Evolutionary conservation across 2,797 vertebrate species (phyloP).

Genomic region (Rhinophrynus dorsalis): DNA sequence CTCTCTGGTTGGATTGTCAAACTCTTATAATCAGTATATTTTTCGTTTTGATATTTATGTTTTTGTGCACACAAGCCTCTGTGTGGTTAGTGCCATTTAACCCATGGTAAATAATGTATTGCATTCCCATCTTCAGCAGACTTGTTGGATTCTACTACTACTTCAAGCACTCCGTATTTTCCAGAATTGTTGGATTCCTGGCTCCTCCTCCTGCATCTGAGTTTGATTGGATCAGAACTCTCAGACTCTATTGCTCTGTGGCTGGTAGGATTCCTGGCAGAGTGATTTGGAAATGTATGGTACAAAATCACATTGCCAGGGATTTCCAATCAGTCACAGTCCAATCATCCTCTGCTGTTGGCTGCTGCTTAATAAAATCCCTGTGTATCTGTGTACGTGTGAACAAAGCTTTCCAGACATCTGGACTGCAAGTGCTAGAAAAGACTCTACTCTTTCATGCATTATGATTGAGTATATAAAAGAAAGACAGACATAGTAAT

Average conservation of each 20-base stretch:
- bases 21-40: not conserved
- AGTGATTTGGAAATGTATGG: conserved; percentile 85
- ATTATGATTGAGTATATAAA: no score
- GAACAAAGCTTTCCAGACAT: conserved; percentile 11
- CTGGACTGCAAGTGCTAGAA: conserved; percentile 1
- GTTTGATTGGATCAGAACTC: not conserved
- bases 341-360: conserved; percentile 34
- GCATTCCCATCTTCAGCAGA: no score
- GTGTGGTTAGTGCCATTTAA: no score
- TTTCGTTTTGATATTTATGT: no score
- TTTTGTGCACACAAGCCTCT: no score
- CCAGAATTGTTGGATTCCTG: no score
- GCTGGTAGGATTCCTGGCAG: conserved; percentile 94
- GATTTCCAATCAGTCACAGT: conserved; percentile 92
- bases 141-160: no score
- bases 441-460: not conserved
- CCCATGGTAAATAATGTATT: no score
- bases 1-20: not conserved
- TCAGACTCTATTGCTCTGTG: conserved; percentile 43
- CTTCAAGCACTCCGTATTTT: no score
- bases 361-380: not conserved
- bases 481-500: no score
- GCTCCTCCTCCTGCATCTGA: no score
- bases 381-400: not conserved
- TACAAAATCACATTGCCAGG: conserved; percentile 97